Percentiles rank a stretch among this genome's conserved stretches.
phyloP scores from a whole-genome alignment of 2,888 invertebrate species.

The Sinohyriopsis cumingii region DNA sequence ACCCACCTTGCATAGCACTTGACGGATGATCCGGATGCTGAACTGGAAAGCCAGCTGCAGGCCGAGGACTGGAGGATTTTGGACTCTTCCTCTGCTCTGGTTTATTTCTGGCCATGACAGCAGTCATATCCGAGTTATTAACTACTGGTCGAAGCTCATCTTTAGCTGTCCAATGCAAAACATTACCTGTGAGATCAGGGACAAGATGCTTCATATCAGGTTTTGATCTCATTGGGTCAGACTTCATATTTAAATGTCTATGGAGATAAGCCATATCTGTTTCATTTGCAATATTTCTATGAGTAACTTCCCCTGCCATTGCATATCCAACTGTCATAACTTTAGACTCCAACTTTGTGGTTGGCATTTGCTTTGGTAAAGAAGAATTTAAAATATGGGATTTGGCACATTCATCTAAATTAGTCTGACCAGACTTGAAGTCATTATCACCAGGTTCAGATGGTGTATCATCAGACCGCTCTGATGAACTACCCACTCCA shows the following conservation, averaged over 20 bases:
- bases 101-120: conserved; percentile 15
- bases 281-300: conserved; percentile 26
- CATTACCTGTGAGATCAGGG: background rate
- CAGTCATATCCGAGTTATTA: conserved; percentile 22
- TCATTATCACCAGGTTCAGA: conserved; percentile 63
- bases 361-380: conserved; percentile 27
- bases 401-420: conserved; percentile 42
- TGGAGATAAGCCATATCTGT: conserved; percentile 6
- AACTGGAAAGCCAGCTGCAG: background rate
- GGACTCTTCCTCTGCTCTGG: conserved; percentile 32
- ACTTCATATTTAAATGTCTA: too few relatives aligned
- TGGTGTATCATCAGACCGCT: conserved; percentile 63
- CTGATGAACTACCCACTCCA: conserved; percentile 64
- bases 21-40: background rate
- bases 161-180: conserved; percentile 13
- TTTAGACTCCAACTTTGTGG: conserved; percentile 32
- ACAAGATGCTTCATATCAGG: too few relatives aligned
- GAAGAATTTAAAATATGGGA: conserved; percentile 15
- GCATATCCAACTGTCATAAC: conserved; percentile 56
- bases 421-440: conserved; percentile 41
- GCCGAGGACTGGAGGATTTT: conserved; percentile 15
- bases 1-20: conserved; percentile 33
- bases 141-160: conserved; percentile 15
- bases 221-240: too few relatives aligned
- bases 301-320: conserved; percentile 25